These are phyloP conservation scores for Falco biarmicus DNA, from an alignment of 2,797 vertebrate species.

Conservation along the genomic window DNA sequence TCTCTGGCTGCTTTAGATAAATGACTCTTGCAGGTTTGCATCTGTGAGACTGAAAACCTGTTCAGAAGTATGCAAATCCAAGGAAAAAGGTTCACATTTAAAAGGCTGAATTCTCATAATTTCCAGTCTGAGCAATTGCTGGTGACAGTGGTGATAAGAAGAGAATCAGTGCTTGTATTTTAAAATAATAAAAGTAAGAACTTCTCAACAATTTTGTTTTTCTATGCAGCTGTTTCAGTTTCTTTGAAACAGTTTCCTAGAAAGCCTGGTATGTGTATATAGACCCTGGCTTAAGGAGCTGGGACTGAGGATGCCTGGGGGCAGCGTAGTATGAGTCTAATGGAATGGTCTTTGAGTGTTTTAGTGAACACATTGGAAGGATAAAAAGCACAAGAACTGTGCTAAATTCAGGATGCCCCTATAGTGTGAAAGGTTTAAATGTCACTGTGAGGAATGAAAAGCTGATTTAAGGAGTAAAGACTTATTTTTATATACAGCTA, in stretches of 20 bases:
- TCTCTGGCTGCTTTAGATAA: not conserved
- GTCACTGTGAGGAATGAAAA: not conserved
- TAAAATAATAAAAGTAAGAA: not conserved
- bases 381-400: not conserved
- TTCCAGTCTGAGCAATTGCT: not conserved
- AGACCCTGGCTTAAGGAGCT: not conserved
- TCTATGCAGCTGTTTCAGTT: not conserved
- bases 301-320: not conserved
- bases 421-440: not conserved
- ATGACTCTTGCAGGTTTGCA: not conserved
- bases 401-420: not conserved
- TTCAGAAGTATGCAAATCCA: not conserved
- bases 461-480: not conserved
- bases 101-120: not conserved
- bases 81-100: not conserved
- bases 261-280: not conserved
- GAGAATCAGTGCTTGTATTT: not conserved
- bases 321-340: no score
- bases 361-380: not conserved
- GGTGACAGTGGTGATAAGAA: not conserved
- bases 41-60: not conserved
- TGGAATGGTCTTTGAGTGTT: not conserved
- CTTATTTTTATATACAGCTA: not conserved
- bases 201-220: not conserved
- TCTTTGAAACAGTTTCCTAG: not conserved